Evolutionary conservation across 2,888 invertebrate species (phyloP).

Genomic region (Lasiommata megera): DNA sequence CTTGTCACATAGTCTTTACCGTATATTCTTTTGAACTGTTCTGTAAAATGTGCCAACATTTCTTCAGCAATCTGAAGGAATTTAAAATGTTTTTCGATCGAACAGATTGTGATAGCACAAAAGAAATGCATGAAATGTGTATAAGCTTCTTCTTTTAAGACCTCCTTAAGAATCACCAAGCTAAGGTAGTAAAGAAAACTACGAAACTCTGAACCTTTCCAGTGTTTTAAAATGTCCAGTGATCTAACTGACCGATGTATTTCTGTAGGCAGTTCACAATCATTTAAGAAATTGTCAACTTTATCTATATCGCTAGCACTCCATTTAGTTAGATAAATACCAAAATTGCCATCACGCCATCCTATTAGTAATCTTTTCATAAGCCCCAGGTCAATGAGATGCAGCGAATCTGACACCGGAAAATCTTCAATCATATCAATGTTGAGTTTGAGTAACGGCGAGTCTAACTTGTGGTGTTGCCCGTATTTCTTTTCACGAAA

Average conservation of each 20-base stretch:
- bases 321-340: conserved; percentile 25
- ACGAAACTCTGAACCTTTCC: conserved; percentile 33
- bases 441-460: conserved; percentile 1
- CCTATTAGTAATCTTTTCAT: conserved; percentile 34
- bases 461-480: conserved; percentile 25
- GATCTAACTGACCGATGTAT: conserved; percentile 15
- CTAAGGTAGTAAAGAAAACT: conserved; percentile 33
- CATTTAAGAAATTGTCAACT: not conserved
- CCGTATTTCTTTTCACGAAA: conserved; percentile 27
- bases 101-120: conserved; percentile 34
- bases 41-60: conserved; percentile 29
- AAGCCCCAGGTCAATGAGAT: conserved; percentile 33
- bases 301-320: not conserved
- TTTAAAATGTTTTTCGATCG: conserved; percentile 18
- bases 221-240: conserved; percentile 21
- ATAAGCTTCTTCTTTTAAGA: conserved; percentile 15
- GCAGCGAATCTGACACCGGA: conserved; percentile 28
- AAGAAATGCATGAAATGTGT: conserved; percentile 1
- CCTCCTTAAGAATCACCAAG: conserved; percentile 28
- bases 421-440: conserved; percentile 10
- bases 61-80: conserved; percentile 25
- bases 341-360: conserved; percentile 35
- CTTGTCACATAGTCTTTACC: conserved; percentile 30
- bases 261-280: conserved; percentile 4
- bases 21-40: conserved; percentile 27